phyloP scores from a whole-genome alignment of 2,888 invertebrate genomes.

The Mythimna vitellina region DNA sequence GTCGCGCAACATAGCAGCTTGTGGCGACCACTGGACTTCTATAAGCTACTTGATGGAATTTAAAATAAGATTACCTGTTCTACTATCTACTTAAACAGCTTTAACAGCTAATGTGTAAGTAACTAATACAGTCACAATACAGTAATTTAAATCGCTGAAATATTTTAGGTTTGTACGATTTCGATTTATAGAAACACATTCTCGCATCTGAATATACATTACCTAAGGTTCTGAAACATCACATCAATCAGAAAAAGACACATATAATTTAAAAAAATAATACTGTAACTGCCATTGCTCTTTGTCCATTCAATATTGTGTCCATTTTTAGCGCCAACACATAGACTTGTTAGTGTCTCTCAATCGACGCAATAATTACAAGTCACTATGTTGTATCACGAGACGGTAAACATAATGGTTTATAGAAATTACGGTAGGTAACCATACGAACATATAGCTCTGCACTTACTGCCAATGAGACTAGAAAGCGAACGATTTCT shows the following conservation, averaged over 20 bases:
- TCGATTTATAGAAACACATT: not conserved
- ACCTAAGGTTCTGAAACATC: not conserved
- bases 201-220: not conserved
- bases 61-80: not conserved
- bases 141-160: not conserved
- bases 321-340: conserved; percentile 32
- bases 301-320: conserved; percentile 18
- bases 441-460: conserved; percentile 45
- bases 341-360: conserved; percentile 16
- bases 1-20: conserved; percentile 6
- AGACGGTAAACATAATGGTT: conserved; percentile 46
- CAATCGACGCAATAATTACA: conserved; percentile 51
- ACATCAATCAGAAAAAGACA: not conserved
- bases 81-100: not conserved
- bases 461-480: conserved; percentile 47
- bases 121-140: not conserved
- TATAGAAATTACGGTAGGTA: conserved; percentile 54
- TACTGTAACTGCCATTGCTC: conserved; percentile 8
- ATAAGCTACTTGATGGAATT: not conserved
- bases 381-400: conserved; percentile 45
- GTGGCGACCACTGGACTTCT: not conserved
- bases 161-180: not conserved
- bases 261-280: conserved; percentile 14
- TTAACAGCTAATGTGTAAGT: not conserved
- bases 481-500: conserved; percentile 68